Base-by-base conservation (phyloP, 2,888 invertebrate species). In the Colletes collaris region DNA sequence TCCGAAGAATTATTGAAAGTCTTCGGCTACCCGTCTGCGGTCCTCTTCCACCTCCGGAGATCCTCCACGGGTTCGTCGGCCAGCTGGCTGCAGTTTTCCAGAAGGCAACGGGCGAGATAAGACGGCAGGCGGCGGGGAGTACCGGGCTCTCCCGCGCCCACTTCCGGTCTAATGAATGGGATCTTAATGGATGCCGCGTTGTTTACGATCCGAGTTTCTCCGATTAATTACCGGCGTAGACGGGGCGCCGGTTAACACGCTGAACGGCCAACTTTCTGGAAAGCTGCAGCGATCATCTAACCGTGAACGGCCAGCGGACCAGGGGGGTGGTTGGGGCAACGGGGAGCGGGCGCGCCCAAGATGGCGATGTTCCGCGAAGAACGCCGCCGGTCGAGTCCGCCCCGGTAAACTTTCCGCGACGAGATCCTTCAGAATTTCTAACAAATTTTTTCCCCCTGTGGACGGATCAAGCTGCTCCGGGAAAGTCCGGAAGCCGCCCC, bases 151-250 rank as follows among this genome's bases (percentile, higher is more conserved):
- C 63, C n/a, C 62, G 75, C 79, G 69, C 78, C 82, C 89, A 87
- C 89, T 90, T 90, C 89, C 89, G 89, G 84, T 87, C 85, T 89
- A 89, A 91, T 89, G 89, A 91, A 90, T 89, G 87, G 87, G 87
- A 86, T 87, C 89, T 90, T 91, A 91, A 91, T 91, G 89, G 89
- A 89, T 85, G 89, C 87, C 82, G 87, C 84, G 90, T 90, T 90
- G 91, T 90, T 91, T 90, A 90, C 89, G 90, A 89, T 88, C 89
- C 82, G 89, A 91, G 89, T 91, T 90, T 91, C 89, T 86, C 80
- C 89, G 89, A 90, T 90, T 91, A 89, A 91, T 90, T 91, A 88
- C 87, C 85, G 69, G 73, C 64, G 76, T 81, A 80, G 85, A 86
- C 76, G 82, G 70, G 76, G 76, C 58, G 74, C 60, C 72, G 79